Evolutionary conservation across 2,888 invertebrate species (phyloP).

Genomic region (Caenorhabditis auriculariae): DNA sequence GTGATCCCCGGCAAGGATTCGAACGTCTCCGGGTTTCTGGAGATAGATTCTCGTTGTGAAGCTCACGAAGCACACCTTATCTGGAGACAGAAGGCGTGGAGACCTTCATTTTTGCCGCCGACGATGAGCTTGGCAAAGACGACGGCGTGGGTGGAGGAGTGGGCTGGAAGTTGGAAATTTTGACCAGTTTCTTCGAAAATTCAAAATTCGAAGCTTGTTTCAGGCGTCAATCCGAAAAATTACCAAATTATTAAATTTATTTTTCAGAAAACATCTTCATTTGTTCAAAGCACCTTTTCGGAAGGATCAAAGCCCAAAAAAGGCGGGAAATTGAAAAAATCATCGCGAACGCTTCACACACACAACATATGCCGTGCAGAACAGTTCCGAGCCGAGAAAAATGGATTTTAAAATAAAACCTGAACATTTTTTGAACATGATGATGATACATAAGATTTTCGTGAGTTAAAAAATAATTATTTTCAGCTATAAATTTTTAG

Average conservation of each 20-base stretch:
- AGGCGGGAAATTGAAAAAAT: background rate
- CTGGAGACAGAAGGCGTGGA: slow-evolving; percentile 86
- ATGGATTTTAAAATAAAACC: too few relatives aligned
- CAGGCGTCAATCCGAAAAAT: too few relatives aligned
- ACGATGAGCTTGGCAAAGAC: slow-evolving; percentile 82
- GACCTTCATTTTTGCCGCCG: slow-evolving; percentile 71
- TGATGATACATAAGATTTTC: too few relatives aligned
- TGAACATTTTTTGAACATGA: too few relatives aligned
- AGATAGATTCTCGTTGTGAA: background rate
- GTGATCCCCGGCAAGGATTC: slow-evolving; percentile 73
- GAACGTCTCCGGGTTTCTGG: slow-evolving; percentile 24
- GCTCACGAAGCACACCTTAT: slow-evolving; percentile 65
- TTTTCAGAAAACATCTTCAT: too few relatives aligned
- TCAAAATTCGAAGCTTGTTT: too few relatives aligned
- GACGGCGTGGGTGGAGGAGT: slow-evolving; percentile 79
- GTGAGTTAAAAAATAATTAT: too few relatives aligned
- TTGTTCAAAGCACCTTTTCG: background rate
- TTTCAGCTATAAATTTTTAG: too few relatives aligned
- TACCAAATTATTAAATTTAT: too few relatives aligned
- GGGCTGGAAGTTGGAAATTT: slow-evolving; percentile 22
- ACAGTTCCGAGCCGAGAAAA: too few relatives aligned
- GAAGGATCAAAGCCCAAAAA: background rate
- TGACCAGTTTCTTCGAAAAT: background rate
- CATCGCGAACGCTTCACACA: too few relatives aligned
- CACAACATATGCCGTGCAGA: too few relatives aligned